phyloP scores from a whole-genome alignment of 2,797 vertebrate genomes.

The Catharus ustulatus region DNA sequence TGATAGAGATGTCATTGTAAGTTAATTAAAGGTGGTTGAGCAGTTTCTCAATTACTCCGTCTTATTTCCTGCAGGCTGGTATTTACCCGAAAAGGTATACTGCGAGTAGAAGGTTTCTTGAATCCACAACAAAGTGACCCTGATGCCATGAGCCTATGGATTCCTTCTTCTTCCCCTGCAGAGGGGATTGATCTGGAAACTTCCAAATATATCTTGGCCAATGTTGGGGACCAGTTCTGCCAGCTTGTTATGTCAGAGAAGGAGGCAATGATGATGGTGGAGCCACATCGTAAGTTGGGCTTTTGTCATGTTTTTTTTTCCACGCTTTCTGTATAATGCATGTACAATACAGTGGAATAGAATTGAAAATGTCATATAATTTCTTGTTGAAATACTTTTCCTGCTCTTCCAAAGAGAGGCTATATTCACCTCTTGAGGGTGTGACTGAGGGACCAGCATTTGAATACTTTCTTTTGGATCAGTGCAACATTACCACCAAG shows the following conservation, averaged over 20 bases:
- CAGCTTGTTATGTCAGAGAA: constrained; percentile 99
- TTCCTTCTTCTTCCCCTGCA: constrained; percentile 88
- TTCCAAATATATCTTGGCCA: constrained; percentile 98
- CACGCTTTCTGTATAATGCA: background rate
- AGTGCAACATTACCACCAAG: background rate
- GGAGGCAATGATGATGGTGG: constrained; percentile 99
- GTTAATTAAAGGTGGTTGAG: background rate
- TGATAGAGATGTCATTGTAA: background rate
- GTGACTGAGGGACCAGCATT: background rate
- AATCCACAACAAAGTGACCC: constrained; percentile 97
- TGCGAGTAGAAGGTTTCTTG: constrained; percentile 96
- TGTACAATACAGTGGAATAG: background rate
- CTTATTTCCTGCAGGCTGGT: constrained; percentile 83
- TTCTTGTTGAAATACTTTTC: background rate
- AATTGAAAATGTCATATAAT: background rate
- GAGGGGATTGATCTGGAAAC: constrained; percentile 97
- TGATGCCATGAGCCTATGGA: constrained; percentile 97
- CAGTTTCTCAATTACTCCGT: background rate
- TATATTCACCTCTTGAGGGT: background rate
- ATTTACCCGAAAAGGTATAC: constrained; percentile 95
- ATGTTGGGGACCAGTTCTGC: constrained; percentile 98
- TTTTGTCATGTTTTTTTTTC: background rate
- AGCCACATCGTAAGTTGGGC: constrained; percentile 92
- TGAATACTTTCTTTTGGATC: background rate
- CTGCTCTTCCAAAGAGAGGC: background rate